Base-by-base conservation (phyloP, 2,797 vertebrate species). In the Enteromius unitaeniatus region DNA sequence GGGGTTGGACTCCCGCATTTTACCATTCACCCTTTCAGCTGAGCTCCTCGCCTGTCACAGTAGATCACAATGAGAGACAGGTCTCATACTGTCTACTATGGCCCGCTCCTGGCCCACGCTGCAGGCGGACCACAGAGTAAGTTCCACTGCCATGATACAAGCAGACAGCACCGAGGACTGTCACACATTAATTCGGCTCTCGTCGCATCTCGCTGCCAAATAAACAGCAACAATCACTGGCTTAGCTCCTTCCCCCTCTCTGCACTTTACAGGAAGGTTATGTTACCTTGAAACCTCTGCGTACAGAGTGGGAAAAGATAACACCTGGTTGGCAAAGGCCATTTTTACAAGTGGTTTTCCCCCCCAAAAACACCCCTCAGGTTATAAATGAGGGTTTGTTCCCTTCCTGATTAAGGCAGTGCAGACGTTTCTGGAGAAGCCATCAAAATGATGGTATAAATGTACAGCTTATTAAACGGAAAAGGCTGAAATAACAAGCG, bases 21-120 rank as follows among this genome's bases (percentile, higher is more conserved):
- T 79, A 74, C 79, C 60, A 81, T 82, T 81, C 69, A 72, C 40
- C 53, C 21, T 85, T 81, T 86, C 69, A 85, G 80, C 40, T 31
- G 23, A 74, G 79, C 72, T 82, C 60, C 76, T 68, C 15, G 62
- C 84, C 73, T 86, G 86, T 89, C 87, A 85, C 76, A 80, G 80
- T 45, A 47, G 40, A 84, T 87, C 83, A 87, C 83, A 51, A 78
- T 81, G 81, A 90, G 79, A 72, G 85, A 79, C 85, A 85, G 51
- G 86, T 87, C 75, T 88, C 87, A 84, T 82, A 74, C 84, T 70
- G 75, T 53, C 73, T 75, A 83, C 72, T 75, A 73, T 73, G 67
- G 78, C 37, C 45, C 21, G 62, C 69, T 79, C 34, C 75, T 62
- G 45, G 67, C 45, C 45, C 45, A 82, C 21, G 69, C 73, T 74